Base-by-base conservation (phyloP, 2,113 vertebrate species). In the Alouatta palliata region DNA sequence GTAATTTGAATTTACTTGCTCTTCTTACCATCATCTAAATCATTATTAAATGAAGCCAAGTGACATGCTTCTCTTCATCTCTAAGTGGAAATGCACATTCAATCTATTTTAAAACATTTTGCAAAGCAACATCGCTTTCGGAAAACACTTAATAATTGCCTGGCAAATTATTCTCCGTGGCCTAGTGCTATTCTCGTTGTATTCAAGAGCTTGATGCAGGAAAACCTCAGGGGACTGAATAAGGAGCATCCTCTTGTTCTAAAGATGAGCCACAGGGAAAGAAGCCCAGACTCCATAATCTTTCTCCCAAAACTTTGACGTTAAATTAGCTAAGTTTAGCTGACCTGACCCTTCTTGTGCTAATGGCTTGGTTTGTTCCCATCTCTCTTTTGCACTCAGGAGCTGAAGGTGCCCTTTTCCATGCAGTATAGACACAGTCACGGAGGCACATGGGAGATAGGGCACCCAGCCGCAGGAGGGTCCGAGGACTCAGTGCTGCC, bases 71-170 rank as follows among this genome's bases (percentile, higher is more conserved):
- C 83, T 87, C 88, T 92, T 91, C 81, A 82, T 70, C 83, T 86
- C 90, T 96, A 95, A 94, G 79, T 77, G 88, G 89, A 92, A 94
- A 52, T 86, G 73, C 66, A 92, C 80, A 92, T 92, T 87, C 95
- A 97, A 92, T 97, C 95, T 96, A 85, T 94, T 96, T 96, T 94
- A 96, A 97, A 92, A 92, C 79, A 84, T 84, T 97, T 90, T 94
- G 88, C 93, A 96, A 89, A 92, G 91, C 97, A 94, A 70, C 76
- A 71, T 91, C 91, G 90, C 76, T 97, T 97, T 96, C 81, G 2
- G 93, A 94, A 97, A 96, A 92, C 89, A 85, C 91, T 85, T 75
- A 92, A 81, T 94, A 97, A 94, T 76, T 90, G 96, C 93, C 93
- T 85, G 85, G 94, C 86, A 96, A 86, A 58, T 92, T 71, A 52